phyloP scores from a whole-genome alignment of 2,888 invertebrate genomes.

The Nemapogon koenigi region DNA sequence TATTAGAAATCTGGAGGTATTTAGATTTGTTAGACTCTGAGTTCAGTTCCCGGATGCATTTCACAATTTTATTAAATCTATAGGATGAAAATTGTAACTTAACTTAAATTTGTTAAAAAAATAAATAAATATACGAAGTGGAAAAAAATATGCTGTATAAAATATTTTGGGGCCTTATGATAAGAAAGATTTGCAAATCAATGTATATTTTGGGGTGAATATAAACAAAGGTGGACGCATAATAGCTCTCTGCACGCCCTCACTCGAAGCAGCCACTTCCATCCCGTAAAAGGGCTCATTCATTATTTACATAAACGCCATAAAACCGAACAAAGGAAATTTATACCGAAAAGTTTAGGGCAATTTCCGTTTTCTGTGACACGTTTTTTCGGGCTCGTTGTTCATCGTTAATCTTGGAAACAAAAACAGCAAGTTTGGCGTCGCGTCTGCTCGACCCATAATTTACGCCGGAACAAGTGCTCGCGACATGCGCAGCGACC shows the following conservation, averaged over 20 bases:
- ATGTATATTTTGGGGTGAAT: too few relatives aligned
- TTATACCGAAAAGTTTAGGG: slow-evolving; percentile 48
- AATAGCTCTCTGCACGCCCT: background rate
- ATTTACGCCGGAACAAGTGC: slow-evolving; percentile 14
- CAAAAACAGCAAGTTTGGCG: slow-evolving; percentile 55
- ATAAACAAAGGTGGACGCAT: background rate
- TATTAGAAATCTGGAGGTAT: too few relatives aligned
- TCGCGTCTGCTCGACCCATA: slow-evolving; percentile 30
- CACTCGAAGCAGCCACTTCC: background rate
- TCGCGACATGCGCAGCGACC: slow-evolving; percentile 40
- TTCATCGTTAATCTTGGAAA: slow-evolving; percentile 62
- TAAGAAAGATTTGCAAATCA: too few relatives aligned
- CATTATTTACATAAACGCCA: slow-evolving; percentile 45
- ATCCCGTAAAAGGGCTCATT: slow-evolving; percentile 32
- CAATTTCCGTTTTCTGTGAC: slow-evolving; percentile 55
- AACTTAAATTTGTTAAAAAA: too few relatives aligned
- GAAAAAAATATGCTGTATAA: too few relatives aligned
- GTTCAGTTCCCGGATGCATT: too few relatives aligned
- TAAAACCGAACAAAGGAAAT: slow-evolving; percentile 45
- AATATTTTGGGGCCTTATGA: too few relatives aligned
- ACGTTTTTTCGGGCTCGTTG: slow-evolving; percentile 53
- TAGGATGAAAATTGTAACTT: too few relatives aligned
- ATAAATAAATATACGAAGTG: too few relatives aligned
- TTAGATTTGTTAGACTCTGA: too few relatives aligned
- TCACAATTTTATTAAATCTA: too few relatives aligned